Evolutionary conservation across 2,888 invertebrate species (phyloP), one percentile per base, ranked within the genome.

Genomic region (Dolichopus griseipennis): DNA sequence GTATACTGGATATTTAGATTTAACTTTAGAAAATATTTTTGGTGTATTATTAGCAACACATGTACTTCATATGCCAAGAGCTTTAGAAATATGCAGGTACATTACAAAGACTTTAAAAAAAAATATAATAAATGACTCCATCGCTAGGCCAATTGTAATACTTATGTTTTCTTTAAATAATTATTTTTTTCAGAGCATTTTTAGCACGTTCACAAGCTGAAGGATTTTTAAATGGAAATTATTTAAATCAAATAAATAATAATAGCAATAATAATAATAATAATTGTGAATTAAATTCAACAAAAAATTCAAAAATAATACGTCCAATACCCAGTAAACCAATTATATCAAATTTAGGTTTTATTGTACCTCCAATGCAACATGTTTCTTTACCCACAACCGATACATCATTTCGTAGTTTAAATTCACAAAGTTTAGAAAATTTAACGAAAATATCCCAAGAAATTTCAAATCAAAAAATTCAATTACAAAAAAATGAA

Each of bases 1-100:
- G 88, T 90, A 90, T 79, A 89, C 90, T 8, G 90, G 90, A 27
- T 87, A 85, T 72, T 79, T 90, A 74, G 88, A 89, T 75, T 82
- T 90, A 34, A 89, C 86, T 72, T 81, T 86, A 71, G 85, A 87
- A 69, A 90, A 90, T 79, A 89, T 90, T 72, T 89, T 90, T 80
- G 87, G 86, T 72, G 87, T 90, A 64, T 79, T 90, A 12, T 78
- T 90, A 70, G 90, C 90, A 7, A 89, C 90, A 12, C 89, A 90
- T 78, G 83, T 89, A 66, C 80, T 90, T 64, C 89, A 90, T 76
- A 90, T 90, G 89, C 90, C 90, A 1, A 83, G 88, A 18, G 89
- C 89, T 0, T 76, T 89, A 65, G 89, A 89, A 73, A 84, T 89
- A 72, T 90, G 90, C 78, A 83, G 81, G 80, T 81, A 69, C 68